Conservation (phyloP, 2,888 invertebrate genomes). For the Ophion costatus region DNA sequence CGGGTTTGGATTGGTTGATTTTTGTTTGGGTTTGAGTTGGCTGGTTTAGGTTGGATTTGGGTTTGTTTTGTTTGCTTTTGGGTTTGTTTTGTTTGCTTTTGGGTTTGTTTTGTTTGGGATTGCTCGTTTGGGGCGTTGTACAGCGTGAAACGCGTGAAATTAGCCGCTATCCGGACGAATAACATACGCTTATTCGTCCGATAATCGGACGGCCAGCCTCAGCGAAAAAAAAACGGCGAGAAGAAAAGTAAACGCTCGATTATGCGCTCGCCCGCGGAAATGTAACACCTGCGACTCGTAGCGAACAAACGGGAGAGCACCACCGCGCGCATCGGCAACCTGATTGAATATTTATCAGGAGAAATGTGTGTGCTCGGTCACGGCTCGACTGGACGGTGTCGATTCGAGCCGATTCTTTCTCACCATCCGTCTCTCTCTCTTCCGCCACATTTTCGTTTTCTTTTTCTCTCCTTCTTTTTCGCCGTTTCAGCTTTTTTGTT, state of each 20-base stretch:
- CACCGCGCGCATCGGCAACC: constrained; percentile 31
- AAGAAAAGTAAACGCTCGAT: neutral
- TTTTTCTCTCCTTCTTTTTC: constrained; percentile 8
- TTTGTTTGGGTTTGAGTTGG: too few species aligned
- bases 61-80: too few species aligned
- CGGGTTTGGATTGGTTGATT: too few species aligned
- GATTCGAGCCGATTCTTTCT: constrained; percentile 37
- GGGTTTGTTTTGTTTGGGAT: too few species aligned
- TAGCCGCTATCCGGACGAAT: too few species aligned
- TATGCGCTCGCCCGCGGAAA: constrained; percentile 3
- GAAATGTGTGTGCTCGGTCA: constrained; percentile 64
- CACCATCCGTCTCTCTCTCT: constrained; percentile 1
- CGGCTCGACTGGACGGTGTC: constrained; percentile 48
- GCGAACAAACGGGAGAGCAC: constrained; percentile 34
- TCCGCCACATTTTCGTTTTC: neutral
- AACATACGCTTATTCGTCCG: too few species aligned
- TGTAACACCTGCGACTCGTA: constrained; percentile 21
- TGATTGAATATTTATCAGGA: constrained; percentile 70
- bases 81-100: too few species aligned
- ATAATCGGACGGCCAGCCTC: too few species aligned
- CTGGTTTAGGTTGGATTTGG: too few species aligned
- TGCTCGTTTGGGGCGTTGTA: too few species aligned
- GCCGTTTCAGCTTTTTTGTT: constrained; percentile 13
- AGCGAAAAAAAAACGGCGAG: constrained; percentile 4
- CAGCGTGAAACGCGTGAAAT: too few species aligned